phyloP scores from a whole-genome alignment of 2,888 invertebrate genomes.

The Diloba caeruleocephala region DNA sequence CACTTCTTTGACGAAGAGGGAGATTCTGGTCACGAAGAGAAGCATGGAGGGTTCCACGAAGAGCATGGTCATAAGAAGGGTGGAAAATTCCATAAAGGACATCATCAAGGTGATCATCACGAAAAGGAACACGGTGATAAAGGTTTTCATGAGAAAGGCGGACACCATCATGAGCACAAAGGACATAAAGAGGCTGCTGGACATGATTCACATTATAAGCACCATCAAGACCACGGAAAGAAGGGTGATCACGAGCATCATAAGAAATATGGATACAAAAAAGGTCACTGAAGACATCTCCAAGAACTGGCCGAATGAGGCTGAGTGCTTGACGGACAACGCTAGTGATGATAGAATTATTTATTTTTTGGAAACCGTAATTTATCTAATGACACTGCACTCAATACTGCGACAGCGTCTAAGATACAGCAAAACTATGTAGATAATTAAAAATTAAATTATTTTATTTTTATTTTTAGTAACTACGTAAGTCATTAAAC shows the following conservation, averaged over 20 bases:
- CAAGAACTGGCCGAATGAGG: conserved; percentile 24
- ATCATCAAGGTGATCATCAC: conserved; percentile 93
- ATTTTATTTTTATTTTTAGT: conserved; percentile 58
- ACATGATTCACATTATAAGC: conserved; percentile 93
- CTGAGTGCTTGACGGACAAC: conserved; percentile 24
- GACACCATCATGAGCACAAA: conserved; percentile 93
- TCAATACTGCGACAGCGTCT: conserved; percentile 22
- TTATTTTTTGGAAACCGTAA: conserved; percentile 54
- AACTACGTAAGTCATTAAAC: conserved; percentile 51
- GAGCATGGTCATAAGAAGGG: conserved; percentile 95
- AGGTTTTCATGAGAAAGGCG: conserved; percentile 94
- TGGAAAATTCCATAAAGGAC: conserved; percentile 94
- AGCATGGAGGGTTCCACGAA: conserved; percentile 94
- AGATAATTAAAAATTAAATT: conserved; percentile 57
- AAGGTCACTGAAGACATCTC: conserved; percentile 74
- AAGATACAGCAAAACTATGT: conserved; percentile 42
- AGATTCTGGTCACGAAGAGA: conserved; percentile 94
- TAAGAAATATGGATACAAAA: conserved; percentile 93
- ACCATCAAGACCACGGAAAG: conserved; percentile 93
- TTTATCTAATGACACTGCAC: conserved; percentile 37
- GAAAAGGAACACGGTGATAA: conserved; percentile 94
- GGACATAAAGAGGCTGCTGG: conserved; percentile 94
- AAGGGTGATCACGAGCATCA: conserved; percentile 94
- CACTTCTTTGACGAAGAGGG: conserved; percentile 96
- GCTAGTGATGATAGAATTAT: conserved; percentile 54